Evolutionary conservation across 2,113 vertebrate species (phyloP), one percentile per base, ranked within the genome.

Genomic region (Gnathonemus echidnorhynchus): DNA sequence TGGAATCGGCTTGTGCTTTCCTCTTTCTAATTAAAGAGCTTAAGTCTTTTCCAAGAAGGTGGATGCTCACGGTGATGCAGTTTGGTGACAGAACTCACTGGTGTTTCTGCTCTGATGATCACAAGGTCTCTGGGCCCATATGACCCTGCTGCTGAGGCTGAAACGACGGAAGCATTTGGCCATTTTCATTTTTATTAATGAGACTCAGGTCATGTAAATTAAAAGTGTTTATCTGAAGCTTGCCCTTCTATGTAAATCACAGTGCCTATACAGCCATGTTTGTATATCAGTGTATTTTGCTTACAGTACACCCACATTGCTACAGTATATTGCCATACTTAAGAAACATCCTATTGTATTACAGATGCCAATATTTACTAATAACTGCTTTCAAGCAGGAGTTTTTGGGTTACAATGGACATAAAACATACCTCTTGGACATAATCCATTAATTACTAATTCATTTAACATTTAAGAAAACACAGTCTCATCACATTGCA

Each of bases 21-120:
- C 50, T 52, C 27, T n/a, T 52, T 49, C 86, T 87, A 87, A 87
- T 87, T 87, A 87, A 87, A 52, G 46, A 52, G 86, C 49, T 52
- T 31, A 86, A 49, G 48, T 49, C 45, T 88, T 31, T 42, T n/a
- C 88, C 42, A 70, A 48, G 87, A 27, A 66, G 35, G 56, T 70
- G 35, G 56, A 46, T 70, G 24, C 56, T 17, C 35, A 35, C 6
- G 52, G 87, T 58, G 53, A 58, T 17, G 53, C 53, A 58, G 35
- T 45, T 42, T 31, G 52, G 87, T 48, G 35, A 88, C n/a, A 53
- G 17, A 35, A 19, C 31, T 70, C 87, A 24, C 8, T 42, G 42
- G 24, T 70, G 58, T n/a, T 46, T 46, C 8, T 48, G 15, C 45
- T 46, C 42, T 49, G 42, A 70, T 74, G 21, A 48, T 19, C 39